These are phyloP conservation scores for Tribolium castaneum DNA, from an alignment of 1,140 invertebrate genomes.

Conservation along the genomic window DNA sequence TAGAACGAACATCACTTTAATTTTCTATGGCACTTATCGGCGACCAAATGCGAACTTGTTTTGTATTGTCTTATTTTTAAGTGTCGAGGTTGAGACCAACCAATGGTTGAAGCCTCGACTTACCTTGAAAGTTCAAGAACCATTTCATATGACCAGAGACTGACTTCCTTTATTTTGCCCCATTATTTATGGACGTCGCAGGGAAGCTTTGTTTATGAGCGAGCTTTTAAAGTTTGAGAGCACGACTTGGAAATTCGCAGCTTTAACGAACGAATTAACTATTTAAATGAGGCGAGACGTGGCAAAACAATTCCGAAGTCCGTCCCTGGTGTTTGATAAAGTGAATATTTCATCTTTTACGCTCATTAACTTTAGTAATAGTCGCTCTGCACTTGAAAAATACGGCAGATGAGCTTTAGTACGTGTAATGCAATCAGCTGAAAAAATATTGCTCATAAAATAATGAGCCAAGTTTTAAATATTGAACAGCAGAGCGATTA, in stretches of 20 bases:
- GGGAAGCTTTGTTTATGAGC: background rate
- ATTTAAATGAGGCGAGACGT: background rate
- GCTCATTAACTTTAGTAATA: conserved; percentile 38
- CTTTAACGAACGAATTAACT: background rate
- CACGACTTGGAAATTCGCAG: background rate
- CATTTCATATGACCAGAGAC: conserved; percentile 40
- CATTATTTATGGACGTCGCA: background rate
- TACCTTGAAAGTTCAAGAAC: conserved; percentile 62
- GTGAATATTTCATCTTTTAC: conserved; percentile 19
- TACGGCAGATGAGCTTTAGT: background rate
- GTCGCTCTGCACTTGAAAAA: background rate
- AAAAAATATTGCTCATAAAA: background rate
- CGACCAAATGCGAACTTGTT: conserved; percentile 50
- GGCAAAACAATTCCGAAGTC: background rate
- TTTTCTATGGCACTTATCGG: conserved; percentile 27
- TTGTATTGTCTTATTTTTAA: conserved; percentile 59
- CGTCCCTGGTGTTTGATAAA: conserved; percentile 13
- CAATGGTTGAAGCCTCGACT: conserved; percentile 51
- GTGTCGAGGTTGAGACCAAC: conserved; percentile 46
- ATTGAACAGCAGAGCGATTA: background rate
- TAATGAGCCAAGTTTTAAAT: background rate
- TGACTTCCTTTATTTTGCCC: conserved; percentile 7
- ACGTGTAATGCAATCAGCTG: background rate
- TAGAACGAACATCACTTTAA: conserved; percentile 24
- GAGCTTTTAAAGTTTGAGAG: background rate